Percentiles rank a stretch among this genome's conserved stretches.
phyloP scores from a whole-genome alignment of 2,888 invertebrate species.

The Deroplatys truncata region DNA sequence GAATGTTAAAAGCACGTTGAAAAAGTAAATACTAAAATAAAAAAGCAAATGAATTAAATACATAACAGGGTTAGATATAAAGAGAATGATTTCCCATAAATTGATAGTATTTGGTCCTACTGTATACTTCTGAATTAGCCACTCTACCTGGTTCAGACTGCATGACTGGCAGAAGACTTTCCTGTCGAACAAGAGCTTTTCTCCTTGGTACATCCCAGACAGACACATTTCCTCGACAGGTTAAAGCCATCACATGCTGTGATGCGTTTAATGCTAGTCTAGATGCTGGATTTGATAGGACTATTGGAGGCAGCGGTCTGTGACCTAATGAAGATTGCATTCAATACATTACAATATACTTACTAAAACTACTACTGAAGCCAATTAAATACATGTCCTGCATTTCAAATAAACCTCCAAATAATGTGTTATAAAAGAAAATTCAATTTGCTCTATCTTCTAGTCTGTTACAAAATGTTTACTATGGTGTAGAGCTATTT shows the following conservation, averaged over 20 bases:
- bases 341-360: background rate
- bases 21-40: no score
- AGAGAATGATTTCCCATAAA: no score
- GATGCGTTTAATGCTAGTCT: constrained; percentile 51
- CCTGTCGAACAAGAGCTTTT: constrained; percentile 56
- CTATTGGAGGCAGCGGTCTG: constrained; percentile 51
- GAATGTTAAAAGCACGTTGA: no score
- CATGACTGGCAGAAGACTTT: constrained; percentile 52
- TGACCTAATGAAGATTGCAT: constrained; percentile 38
- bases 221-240: constrained; percentile 50
- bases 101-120: background rate
- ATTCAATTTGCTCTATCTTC: no score
- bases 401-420: no score
- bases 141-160: constrained; percentile 24
- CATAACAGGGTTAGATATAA: no score
- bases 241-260: constrained; percentile 52
- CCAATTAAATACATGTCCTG: no score
- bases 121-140: background rate
- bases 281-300: constrained; percentile 56
- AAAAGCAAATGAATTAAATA: no score
- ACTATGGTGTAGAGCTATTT: no score
- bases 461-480: no score
- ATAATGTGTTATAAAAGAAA: no score
- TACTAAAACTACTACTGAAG: background rate
- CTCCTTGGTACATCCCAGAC: constrained; percentile 60